A percentile compares a stretch with the other conserved stretches of the same genome.
Evolutionary conservation across 2,888 invertebrate genomes (phyloP).

Genomic region (Trachelus tabidus): DNA sequence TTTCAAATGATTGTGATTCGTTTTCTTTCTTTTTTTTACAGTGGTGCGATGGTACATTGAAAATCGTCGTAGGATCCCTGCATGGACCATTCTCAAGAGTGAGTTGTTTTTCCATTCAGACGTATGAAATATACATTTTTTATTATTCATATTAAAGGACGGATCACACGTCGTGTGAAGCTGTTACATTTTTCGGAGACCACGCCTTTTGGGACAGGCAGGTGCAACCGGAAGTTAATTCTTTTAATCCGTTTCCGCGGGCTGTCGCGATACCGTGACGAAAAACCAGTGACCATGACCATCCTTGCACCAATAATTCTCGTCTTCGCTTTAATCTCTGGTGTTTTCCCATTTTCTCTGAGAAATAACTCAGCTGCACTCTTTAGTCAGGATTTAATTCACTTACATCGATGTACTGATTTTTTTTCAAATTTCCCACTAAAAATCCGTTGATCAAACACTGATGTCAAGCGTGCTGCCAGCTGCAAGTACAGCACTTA

Average conservation of each 20-base stretch:
- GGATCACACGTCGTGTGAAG: background rate
- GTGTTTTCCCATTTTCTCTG: background rate
- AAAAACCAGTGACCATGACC: slow-evolving; percentile 55
- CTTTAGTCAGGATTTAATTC: background rate
- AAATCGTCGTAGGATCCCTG: slow-evolving; percentile 43
- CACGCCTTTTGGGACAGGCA: slow-evolving; percentile 27
- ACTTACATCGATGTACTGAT: background rate
- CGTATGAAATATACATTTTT: background rate
- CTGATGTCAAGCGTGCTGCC: background rate
- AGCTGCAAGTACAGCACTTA: background rate
- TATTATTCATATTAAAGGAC: background rate
- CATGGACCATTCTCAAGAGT: slow-evolving; percentile 57
- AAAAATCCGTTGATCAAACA: background rate
- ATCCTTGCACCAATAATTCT: slow-evolving; percentile 23
- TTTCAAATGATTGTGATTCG: background rate
- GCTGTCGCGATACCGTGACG: slow-evolving; percentile 50
- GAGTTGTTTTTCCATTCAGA: slow-evolving; percentile 31
- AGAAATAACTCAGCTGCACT: background rate
- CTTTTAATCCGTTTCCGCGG: slow-evolving; percentile 49
- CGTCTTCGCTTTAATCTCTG: background rate
- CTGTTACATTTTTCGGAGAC: slow-evolving; percentile 5
- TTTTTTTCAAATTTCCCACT: background rate
- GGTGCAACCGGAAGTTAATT: slow-evolving; percentile 50
- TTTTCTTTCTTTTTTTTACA: slow-evolving; percentile 24
- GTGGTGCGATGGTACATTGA: slow-evolving; percentile 49